Evolutionary conservation across 35 echinoderm and acorn worm genomes (phyloP).

Genomic region (Holothuria glaberrima): DNA sequence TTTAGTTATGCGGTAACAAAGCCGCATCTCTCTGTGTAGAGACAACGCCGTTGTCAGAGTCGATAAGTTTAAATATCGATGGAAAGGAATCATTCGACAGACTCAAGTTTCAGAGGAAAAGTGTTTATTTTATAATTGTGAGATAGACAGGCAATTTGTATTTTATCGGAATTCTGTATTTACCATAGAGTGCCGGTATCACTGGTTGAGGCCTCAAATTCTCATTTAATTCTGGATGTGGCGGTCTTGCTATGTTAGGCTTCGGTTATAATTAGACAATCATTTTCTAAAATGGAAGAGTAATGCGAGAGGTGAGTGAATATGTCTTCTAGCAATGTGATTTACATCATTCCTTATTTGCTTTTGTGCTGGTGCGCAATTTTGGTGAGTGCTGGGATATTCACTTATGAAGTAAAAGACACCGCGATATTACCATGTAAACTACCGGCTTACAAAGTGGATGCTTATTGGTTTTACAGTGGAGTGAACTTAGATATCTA

Average conservation of each 20-base stretch:
- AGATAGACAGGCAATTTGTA: too few relatives aligned
- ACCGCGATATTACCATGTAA: slow-evolving; percentile 45
- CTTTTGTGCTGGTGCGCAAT: background rate
- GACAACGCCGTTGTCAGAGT: too few relatives aligned
- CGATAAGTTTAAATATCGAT: too few relatives aligned
- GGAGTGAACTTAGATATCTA: slow-evolving; percentile 17
- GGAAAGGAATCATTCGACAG: too few relatives aligned
- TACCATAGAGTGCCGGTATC: background rate
- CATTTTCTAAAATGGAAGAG: background rate
- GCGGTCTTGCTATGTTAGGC: background rate
- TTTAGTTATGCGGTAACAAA: too few relatives aligned
- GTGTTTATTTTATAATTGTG: too few relatives aligned
- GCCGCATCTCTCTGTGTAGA: too few relatives aligned
- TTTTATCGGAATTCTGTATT: background rate
- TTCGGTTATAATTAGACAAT: background rate
- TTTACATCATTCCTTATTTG: background rate
- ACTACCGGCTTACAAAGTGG: background rate
- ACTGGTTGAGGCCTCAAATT: background rate
- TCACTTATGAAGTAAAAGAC: slow-evolving; percentile 28
- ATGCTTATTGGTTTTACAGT: slow-evolving; percentile 44
- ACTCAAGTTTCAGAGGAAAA: too few relatives aligned
- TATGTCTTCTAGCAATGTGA: background rate
- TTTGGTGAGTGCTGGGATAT: background rate
- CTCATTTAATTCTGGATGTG: background rate
- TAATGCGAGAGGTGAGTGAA: background rate